Base-by-base conservation (phyloP, 1,140 invertebrate genomes). In the Drosophila virilis region DNA sequence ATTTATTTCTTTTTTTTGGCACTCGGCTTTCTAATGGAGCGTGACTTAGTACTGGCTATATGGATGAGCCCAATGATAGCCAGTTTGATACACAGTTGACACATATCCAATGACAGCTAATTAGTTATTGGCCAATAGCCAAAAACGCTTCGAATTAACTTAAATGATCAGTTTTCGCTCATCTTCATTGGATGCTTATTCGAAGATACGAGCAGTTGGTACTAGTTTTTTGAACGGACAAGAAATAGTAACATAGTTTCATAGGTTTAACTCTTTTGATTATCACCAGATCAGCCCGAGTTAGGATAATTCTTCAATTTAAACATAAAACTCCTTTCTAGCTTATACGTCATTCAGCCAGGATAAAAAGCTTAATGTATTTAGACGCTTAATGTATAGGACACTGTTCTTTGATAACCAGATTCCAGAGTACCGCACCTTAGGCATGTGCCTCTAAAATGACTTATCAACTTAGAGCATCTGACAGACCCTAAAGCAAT, bases 401-500 rank as follows among this genome's bases (percentile, higher is more conserved):
- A 48, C 22, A 10, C 17, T 10, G 13, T 10, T 10, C 45, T 22
- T 1, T 22, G 9, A 40, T 9, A 40, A 40, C 22, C 22, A 5
- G 22, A 5, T 28, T 28, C 22, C 5, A 42, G 43, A 0, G 12
- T 45, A 13, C 13, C 43, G 38, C 38, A 12, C n/a, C 42, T 28
- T 35, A 10, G 28, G 22, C 10, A 40, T 0, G 10, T n/a, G 37
- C 15, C 40, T 42, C 69, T 80, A 85, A 74, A 57, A 45, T 54
- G 67, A 72, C 82, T 88, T 86, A 86, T 86, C 83, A 86, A 81
- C 74, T 72, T 67, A 76, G 50, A 59, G 61, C 66, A 82, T 88
- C 79, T 82, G 79, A 88, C 76, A 75, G 67, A 68, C 66, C 77
- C 80, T 74, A 62, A 77, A 89, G 84, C 83, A 88, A 86, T 88